phyloP scores from a whole-genome alignment of 53 echinoderm and acorn worm species.

The Hippasteria phrygiana region DNA sequence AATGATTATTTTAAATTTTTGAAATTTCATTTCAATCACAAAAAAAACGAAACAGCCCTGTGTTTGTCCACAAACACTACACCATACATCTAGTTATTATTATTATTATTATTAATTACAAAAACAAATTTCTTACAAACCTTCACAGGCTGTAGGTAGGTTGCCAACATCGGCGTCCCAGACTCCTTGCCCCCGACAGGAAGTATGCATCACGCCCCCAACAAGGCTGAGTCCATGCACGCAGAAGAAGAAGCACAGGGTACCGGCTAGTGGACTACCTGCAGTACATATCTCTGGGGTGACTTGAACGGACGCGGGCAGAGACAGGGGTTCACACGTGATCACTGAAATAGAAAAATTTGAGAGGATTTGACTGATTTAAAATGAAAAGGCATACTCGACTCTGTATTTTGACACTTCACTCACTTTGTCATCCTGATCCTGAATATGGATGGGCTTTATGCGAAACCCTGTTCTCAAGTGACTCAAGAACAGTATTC shows the following conservation, averaged over 20 bases:
- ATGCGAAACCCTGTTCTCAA: no score
- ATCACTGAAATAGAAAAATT: conserved; percentile 20
- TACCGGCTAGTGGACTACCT: conserved; percentile 30
- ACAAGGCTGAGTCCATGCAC: conserved; percentile 16
- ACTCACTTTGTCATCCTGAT: no score
- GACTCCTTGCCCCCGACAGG: neutral
- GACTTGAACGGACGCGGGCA: conserved; percentile 14
- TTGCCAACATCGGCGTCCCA: conserved; percentile 12
- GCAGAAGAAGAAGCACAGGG: conserved; percentile 37
- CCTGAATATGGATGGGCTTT: no score
- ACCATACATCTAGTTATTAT: neutral
- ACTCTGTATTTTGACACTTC: no score
- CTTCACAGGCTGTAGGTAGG: conserved; percentile 23
- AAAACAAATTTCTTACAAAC: neutral
- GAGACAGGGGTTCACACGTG: conserved; percentile 37
- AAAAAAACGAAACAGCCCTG: no score
- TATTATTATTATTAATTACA: neutral
- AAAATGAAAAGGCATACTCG: no score
- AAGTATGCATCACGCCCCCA: neutral
- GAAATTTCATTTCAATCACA: no score
- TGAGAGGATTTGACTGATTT: no score
- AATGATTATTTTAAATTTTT: no score
- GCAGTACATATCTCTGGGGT: conserved; percentile 4
- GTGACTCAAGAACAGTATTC: no score
- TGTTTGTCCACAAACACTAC: no score